Base-by-base conservation (phyloP, 2,113 vertebrate genomes). In the Rutilus rutilus region DNA sequence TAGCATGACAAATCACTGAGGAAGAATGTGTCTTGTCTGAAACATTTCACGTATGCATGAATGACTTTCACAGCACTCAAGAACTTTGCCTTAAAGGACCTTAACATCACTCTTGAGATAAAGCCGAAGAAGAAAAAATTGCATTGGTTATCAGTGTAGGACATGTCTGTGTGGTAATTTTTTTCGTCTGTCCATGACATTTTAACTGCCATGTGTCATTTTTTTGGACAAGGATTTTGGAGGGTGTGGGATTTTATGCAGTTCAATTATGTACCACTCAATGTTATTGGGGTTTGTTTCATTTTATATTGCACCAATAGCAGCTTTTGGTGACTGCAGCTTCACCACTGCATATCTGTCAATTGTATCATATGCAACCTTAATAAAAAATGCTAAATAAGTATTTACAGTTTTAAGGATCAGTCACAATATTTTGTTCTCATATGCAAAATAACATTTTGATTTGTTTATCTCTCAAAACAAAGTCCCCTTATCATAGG, bases 1-100 rank as follows among this genome's bases (percentile, higher is more conserved):
- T 73, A 74, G 82, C 82, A 83, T 83, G 82, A 59, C 47, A 74
- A 11, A 57, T n/a, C 82, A 83, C 27, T 36, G 27, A 50, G 64
- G 11, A 33, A 23, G 64, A 81, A 52, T 52, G 80, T 50, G 27
- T 52, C 14, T 6, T 57, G 33, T 57, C n/a, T 83, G 50, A 39
- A 30, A 52, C 25, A 69, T 52, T 82, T 82, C 4, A 36, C 4
- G 9, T 9, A 73, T 73, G 67, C 82, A 83, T 83, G 82, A 83
- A 42, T 83, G 81, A 57, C 25, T 54, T 57, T 42, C 2, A 45
- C 3, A 64, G 59, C 78, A 69, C 21, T 67, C n/a, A 54, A 73
- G 30, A 36, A 17, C 50, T 73, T 83, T 71, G 27, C 50, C 81
- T 73, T 83, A 83, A 71, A 25, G 67, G 82, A 59, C 6, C 67